Evolutionary conservation across 2,797 vertebrate genomes (phyloP).

Genomic region (Potorous gilbertii): DNA sequence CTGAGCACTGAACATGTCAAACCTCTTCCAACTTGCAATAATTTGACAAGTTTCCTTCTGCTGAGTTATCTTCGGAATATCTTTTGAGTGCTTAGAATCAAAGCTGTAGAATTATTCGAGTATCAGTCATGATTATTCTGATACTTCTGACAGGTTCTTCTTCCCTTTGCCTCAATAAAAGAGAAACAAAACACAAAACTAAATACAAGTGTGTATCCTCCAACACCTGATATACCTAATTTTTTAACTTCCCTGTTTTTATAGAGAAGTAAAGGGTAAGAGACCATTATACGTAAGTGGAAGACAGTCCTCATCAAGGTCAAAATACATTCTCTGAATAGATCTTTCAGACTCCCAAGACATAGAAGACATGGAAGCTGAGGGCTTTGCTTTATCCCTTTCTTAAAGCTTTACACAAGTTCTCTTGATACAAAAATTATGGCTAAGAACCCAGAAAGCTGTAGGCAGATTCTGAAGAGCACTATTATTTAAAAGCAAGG

Average conservation of each 20-base stretch:
- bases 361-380: constrained; percentile 60
- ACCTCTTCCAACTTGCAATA: constrained; percentile 50
- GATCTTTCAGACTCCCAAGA: constrained; percentile 53
- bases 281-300: constrained; percentile 44
- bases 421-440: constrained; percentile 57
- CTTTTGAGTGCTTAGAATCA: neutral
- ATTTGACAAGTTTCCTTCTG: constrained; percentile 54
- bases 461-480: constrained; percentile 61
- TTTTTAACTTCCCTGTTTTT: constrained; percentile 62
- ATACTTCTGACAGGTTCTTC: constrained; percentile 49
- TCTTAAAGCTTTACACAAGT: constrained; percentile 53
- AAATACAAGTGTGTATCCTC: constrained; percentile 50
- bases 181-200: constrained; percentile 47
- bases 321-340: constrained; percentile 58
- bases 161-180: constrained; percentile 47
- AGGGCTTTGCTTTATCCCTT: constrained; percentile 60
- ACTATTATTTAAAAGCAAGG: constrained; percentile 58
- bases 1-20: constrained; percentile 58
- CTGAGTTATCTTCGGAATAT: constrained; percentile 17
- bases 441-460: constrained; percentile 71
- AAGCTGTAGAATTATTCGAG: constrained; percentile 69
- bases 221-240: constrained; percentile 59
- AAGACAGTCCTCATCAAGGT: constrained; percentile 39
- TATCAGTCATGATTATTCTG: constrained; percentile 71
- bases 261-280: constrained; percentile 48